Evolutionary conservation across 2,888 invertebrate genomes (phyloP), one percentile per base, ranked within the genome.

Genomic region (Lucinisca nassula): DNA sequence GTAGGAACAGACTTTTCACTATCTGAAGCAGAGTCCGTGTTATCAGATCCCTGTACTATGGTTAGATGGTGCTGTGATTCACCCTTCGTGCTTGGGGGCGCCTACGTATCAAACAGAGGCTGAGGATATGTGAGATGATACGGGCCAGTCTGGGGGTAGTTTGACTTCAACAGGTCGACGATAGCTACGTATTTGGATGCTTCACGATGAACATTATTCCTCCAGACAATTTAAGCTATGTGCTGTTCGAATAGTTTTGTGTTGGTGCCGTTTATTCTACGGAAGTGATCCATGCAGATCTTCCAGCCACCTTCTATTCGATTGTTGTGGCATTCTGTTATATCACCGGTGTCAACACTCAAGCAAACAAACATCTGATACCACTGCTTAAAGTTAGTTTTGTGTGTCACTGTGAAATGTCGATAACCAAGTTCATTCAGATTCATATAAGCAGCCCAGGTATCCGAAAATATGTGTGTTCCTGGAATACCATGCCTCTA

Each of bases 221-320:
- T 4, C 76, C 75, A 84, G 21, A 84, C 27, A 1, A 79, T 79
- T 58, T 84, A 73, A n/a, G 58, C 51, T 1, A 84, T 10, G 37
- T 79, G 79, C 10, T 67, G 58, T 32, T 79, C 84, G 38, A 84
- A 84, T 24, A 30, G 32, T 17, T 61, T 61, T 6, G 61, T 61
- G 17, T 30, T 61, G 6, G 61, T 61, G 30, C 61, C 82, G 37
- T 79, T 75, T 4, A 85, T 82, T 21, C 49, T 21, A 4, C 82
- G n/a, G 51, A 79, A 87, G 45, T 87, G 73, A 38, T 83, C 83
- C 32, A 80, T 79, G 12, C 80, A 76, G 58, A 79, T 51, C 73
- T 82, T 82, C 82, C 82, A 83, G 4, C 67, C 86, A 17, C 86
- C 82, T 38, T 86, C 86, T n/a, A 79, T 86, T n/a, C 55, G 55